Base-by-base conservation (phyloP, 2,888 invertebrate species). In the Thereva nobilitata region DNA sequence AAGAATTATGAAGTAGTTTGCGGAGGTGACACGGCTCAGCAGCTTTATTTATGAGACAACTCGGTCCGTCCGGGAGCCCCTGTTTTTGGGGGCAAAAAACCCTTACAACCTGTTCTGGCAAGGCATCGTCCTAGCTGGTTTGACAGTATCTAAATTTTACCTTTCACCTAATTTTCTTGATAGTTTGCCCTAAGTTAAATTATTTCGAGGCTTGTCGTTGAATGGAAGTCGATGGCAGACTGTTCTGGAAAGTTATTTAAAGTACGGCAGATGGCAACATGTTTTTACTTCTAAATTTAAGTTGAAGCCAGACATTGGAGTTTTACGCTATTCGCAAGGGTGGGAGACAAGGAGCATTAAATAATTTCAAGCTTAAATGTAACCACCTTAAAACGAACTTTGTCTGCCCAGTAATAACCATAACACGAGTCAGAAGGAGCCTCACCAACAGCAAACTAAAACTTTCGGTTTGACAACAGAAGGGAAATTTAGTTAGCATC, bases 1-100 rank as follows among this genome's bases (percentile, higher is more conserved):
- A 61, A 61, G 61, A 61, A 61, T 61, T 61, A 61, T 61, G 61
- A 61, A 50, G 50, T 61, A 50, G 40, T 61, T 50, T 61, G 41
- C 61, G 42, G 50, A 61, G 61, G 61, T 61, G 61, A 61, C 61
- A 50, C 50, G 50, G 50, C 49, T 41, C 61, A 50, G 50, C 10
- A 50, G 50, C 61, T 40, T 61, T 61, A 61, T 61, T 61, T 61
- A 61, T 61, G 61, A 47, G 61, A 6, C 35, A 6, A 12, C 53
- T 8, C n/a, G 38, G 38, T 61, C 61, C 50, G 34, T 41, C 9
- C 41, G 5, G n/a, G 7, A 2, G 8, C n/a, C 7, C 9, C 41
- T 4, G 41, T 50, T 40, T 55, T 23, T 23, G 23, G 23, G 23
- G 23, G 23, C 23, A 23, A 23, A 23, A 23, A 23, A 23, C 23